Evolutionary conservation across 2,113 vertebrate species (phyloP).

Genomic region (Pelodiscus sinensis): DNA sequence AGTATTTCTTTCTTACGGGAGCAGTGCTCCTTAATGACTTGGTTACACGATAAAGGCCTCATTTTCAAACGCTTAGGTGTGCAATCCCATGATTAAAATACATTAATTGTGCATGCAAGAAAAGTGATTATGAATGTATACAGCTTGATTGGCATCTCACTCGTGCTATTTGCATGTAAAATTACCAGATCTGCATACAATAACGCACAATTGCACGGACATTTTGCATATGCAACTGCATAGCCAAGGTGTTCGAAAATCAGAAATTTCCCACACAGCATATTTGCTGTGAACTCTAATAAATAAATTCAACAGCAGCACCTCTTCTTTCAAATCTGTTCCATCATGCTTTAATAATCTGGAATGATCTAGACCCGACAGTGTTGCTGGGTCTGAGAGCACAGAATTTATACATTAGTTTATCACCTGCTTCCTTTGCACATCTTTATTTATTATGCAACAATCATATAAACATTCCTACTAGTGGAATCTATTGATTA

Average conservation of each 20-base stretch:
- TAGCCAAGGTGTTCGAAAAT: conserved; percentile 24
- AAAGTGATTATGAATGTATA: background rate
- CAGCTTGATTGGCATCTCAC: background rate
- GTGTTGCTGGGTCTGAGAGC: background rate
- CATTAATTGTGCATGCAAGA: background rate
- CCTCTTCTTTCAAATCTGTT: background rate
- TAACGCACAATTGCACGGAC: background rate
- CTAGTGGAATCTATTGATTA: background rate
- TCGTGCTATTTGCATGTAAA: conserved; percentile 38
- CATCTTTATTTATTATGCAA: background rate
- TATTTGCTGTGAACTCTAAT: conserved; percentile 12
- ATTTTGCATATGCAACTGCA: background rate
- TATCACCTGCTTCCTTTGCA: background rate
- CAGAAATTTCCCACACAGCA: background rate
- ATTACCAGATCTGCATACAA: conserved; percentile 20
- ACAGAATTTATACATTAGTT: conserved; percentile 1
- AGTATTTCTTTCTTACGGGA: background rate
- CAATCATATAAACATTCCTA: background rate
- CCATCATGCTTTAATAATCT: background rate
- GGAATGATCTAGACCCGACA: conserved; percentile 1
- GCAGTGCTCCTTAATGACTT: background rate
- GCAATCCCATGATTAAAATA: background rate
- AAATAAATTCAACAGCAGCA: conserved; percentile 18
- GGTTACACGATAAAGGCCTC: background rate
- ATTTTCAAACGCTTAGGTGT: background rate